Base-by-base conservation (phyloP, 2,888 invertebrate genomes). In the Drosophila borborema region DNA sequence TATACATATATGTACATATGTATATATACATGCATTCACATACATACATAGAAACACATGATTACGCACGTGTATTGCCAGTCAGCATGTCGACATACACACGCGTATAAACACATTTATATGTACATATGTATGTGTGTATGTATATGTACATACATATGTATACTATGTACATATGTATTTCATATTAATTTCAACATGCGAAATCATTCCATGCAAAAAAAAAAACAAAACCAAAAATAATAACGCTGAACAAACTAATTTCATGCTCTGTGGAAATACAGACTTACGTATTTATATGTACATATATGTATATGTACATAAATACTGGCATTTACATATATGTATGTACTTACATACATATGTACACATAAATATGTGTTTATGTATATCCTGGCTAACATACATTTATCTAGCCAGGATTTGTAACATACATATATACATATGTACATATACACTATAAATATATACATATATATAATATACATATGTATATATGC, bases 151-250 rank as follows among this genome's bases (percentile, higher is more conserved):
- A 28, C 23, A 23, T 23, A 23, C 23, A 23, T 23, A 2, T n/a
- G n/a, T 23, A 3, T 23, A 23, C 3, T 23, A 20, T 20, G 20
- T 23, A 3, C n/a, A n/a, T 23, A 2, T 23, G 2, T 23, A 23
- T 53, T 65, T 72, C 16, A 34, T 23, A 38, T 49, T 65, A 48
- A 61, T 67, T 76, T 66, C 34, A 66, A 59, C 49, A 43, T 63
- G 67, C 62, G 23, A 62, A 73, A 40, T 72, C 72, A 48, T 61
- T 72, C 28, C 61, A 18, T 41, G 73, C 73, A 56, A 64, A 75
- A 72, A 80, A 75, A 51, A 41, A n/a, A 23, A 23, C 8, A 48
- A 48, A 28, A 9, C 7, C 16, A 28, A 28, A 12, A 46, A 31
- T 10, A 31, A 6, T n/a, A 36, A 14, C 3, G 34, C 20, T 43